Percentiles rank a stretch among this genome's conserved stretches.
Evolutionary conservation across 2,888 invertebrate genomes (phyloP).

Genomic region (Eugnorisma glareosa): DNA sequence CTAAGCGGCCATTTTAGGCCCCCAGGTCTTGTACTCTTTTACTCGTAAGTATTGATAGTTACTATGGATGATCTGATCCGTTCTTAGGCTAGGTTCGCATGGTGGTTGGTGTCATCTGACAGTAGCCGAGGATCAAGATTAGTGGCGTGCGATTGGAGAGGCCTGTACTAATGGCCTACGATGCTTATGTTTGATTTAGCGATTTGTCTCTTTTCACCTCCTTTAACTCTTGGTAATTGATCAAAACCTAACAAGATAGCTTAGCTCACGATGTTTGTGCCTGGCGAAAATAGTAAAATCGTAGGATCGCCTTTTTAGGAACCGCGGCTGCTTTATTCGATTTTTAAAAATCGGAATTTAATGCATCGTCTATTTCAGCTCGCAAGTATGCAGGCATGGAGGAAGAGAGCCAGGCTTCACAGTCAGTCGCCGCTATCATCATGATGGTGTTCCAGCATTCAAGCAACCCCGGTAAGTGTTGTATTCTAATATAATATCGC

Average conservation of each 20-base stretch:
- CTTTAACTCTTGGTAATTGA: background rate
- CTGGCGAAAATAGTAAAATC: background rate
- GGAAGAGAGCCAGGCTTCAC: slow-evolving; percentile 94
- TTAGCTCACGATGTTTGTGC: no score
- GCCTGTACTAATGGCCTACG: background rate
- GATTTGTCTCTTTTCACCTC: background rate
- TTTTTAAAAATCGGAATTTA: background rate
- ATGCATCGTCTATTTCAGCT: slow-evolving; percentile 83
- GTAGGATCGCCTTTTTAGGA: background rate
- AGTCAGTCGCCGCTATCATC: slow-evolving; percentile 97
- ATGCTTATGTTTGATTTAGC: background rate
- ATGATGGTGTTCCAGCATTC: slow-evolving; percentile 99
- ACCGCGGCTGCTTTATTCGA: background rate
- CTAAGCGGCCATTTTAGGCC: background rate
- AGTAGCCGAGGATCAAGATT: background rate
- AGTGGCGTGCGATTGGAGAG: background rate
- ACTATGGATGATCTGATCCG: background rate
- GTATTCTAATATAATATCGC: background rate
- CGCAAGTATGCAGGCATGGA: slow-evolving; percentile 93
- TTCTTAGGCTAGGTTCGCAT: background rate
- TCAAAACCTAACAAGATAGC: no score
- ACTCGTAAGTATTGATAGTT: background rate
- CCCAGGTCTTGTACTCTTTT: background rate
- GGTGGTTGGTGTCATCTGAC: background rate
- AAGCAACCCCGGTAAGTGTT: slow-evolving; percentile 94